Evolutionary conservation across 2,888 invertebrate species (phyloP), one percentile per base, ranked within the genome.

Genomic region (Tigriopus californicus): DNA sequence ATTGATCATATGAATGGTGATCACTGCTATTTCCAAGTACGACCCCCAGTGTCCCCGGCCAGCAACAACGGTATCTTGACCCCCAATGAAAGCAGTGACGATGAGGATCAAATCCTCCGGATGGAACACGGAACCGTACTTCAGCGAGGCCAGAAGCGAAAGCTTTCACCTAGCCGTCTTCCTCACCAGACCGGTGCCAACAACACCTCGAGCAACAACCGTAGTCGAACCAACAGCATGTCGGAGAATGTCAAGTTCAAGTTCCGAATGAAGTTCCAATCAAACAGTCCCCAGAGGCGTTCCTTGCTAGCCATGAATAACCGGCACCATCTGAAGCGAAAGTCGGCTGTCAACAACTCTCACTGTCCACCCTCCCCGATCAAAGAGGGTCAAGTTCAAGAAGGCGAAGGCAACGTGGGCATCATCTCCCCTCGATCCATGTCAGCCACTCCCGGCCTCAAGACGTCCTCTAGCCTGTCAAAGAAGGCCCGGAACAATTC

Each of bases 191-290:
- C 25, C 52, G 15, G 24, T 40, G 56, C 44, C 46, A 33, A 41
- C 20, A 24, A 42, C 20, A 18, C 22, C 12, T 56, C 56, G n/a
- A 13, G 22, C 44, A 56, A 46, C 46, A 56, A 56, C 8, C 42
- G 46, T 22, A 8, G 20, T 25, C 13, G n/a, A 24, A 11, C 54
- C 20, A 40, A 33, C 40, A n/a, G 13, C 40, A 41, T 41, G 40
- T 54, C 54, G 13, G 25, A 56, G 12, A 56, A 56, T 46, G 56
- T 56, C 42, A 56, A 56, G 44, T 56, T 56, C 24, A 44, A 33
- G 44, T 56, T 56, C 44, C 42, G 56, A 8, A 56, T 56, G 56
- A 56, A 56, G 56, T 56, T 56, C 56, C 42, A 56, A 15, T 56
- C 56, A 2, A 56, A 12, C 13, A 44, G 18, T 15, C n/a, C n/a